Evolutionary conservation across 2,113 vertebrate genomes (phyloP).

Genomic region (Sylvia atricapilla): DNA sequence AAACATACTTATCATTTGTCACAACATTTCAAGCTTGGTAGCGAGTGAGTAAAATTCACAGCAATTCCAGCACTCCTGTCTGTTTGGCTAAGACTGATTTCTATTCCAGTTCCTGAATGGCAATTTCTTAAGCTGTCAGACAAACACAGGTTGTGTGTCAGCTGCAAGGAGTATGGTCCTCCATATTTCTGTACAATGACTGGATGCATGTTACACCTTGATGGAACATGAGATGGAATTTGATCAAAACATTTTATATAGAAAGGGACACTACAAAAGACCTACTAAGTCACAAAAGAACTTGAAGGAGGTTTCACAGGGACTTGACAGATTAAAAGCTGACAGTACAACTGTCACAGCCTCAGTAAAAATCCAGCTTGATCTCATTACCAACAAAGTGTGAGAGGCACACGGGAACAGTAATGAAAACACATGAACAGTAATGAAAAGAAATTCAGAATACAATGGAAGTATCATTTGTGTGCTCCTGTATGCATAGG

Average conservation of each 20-base stretch:
- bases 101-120: background rate
- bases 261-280: background rate
- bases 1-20: background rate
- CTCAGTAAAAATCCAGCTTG: slow-evolving; percentile 15
- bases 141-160: background rate
- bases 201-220: background rate
- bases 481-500: background rate
- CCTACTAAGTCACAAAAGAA: background rate
- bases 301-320: background rate
- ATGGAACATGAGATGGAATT: background rate
- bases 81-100: background rate
- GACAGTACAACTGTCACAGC: background rate
- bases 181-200: background rate
- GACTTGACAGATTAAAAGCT: slow-evolving; percentile 14
- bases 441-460: background rate
- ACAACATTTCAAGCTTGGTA: background rate
- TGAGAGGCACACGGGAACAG: background rate
- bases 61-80: background rate
- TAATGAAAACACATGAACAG: background rate
- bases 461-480: background rate
- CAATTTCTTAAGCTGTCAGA: background rate
- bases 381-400: slow-evolving; percentile 28
- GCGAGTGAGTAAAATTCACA: background rate
- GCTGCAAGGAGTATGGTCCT: background rate
- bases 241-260: slow-evolving; percentile 16